Percentiles rank a stretch among this genome's conserved stretches.
phyloP scores from a whole-genome alignment of 2,888 invertebrate genomes.

The Euzetes globulus region DNA sequence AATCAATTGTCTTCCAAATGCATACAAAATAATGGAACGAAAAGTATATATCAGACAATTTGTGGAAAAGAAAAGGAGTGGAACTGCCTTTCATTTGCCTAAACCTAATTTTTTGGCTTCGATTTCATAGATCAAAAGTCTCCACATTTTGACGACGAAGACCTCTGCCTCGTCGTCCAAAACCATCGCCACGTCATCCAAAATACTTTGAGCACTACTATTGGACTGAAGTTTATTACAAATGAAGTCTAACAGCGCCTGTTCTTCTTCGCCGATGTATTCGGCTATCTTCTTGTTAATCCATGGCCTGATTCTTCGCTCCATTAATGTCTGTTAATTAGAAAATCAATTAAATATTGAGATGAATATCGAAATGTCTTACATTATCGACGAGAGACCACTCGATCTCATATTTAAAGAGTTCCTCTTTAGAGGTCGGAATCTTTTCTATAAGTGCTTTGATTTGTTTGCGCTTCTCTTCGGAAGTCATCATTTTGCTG shows the following conservation, averaged over 20 bases:
- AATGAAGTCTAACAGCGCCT: slow-evolving; percentile 96
- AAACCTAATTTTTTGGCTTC: slow-evolving; percentile 94
- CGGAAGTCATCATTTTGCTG: slow-evolving; percentile 48
- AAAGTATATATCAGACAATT: background rate
- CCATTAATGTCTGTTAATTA: slow-evolving; percentile 63
- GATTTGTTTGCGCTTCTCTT: slow-evolving; percentile 92
- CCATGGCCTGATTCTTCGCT: slow-evolving; percentile 96
- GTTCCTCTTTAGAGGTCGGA: slow-evolving; percentile 90
- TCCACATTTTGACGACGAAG: slow-evolving; percentile 99
- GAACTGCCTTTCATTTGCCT: slow-evolving; percentile 54
- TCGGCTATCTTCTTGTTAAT: slow-evolving; percentile 99
- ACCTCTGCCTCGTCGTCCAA: slow-evolving; percentile 99
- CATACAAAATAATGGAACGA: background rate
- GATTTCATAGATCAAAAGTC: slow-evolving; percentile 96
- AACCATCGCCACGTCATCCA: slow-evolving; percentile 99
- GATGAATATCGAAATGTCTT: slow-evolving; percentile 43
- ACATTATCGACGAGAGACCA: slow-evolving; percentile 72
- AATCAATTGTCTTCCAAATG: no score
- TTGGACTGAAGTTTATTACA: slow-evolving; percentile 94
- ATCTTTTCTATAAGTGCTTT: slow-evolving; percentile 97
- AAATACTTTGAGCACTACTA: slow-evolving; percentile 83
- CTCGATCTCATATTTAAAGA: slow-evolving; percentile 90
- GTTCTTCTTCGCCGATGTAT: slow-evolving; percentile 98
- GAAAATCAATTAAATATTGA: slow-evolving; percentile 40
- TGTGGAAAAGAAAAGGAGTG: background rate